Evolutionary conservation across 2,888 invertebrate species (phyloP).

Genomic region (Mimas tiliae): DNA sequence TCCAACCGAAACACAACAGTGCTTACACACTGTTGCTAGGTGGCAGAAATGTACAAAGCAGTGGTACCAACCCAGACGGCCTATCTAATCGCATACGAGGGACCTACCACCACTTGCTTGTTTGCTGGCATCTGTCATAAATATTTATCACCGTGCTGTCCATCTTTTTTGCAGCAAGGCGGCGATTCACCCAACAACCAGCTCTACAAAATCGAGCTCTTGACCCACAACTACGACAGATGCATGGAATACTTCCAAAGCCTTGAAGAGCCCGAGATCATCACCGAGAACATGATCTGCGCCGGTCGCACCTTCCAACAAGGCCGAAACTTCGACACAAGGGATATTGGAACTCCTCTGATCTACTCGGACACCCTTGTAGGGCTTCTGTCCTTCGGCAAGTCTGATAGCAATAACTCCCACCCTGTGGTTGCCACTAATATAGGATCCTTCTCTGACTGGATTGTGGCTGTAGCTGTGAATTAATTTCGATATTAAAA

Average conservation of each 20-base stretch:
- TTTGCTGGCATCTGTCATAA: no score
- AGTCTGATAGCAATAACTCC: constrained; percentile 63
- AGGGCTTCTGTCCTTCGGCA: constrained; percentile 77
- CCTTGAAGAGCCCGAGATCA: background rate
- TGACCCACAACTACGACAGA: constrained; percentile 30
- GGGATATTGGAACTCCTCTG: constrained; percentile 70
- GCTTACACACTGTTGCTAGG: no score
- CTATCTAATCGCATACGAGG: no score
- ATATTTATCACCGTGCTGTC: no score
- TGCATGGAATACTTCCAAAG: constrained; percentile 36
- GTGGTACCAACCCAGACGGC: no score
- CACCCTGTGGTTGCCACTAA: constrained; percentile 77
- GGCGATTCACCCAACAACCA: constrained; percentile 30
- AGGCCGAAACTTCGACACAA: constrained; percentile 46
- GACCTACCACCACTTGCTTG: no score
- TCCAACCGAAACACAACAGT: no score
- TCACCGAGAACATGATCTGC: constrained; percentile 55
- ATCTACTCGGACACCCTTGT: constrained; percentile 60
- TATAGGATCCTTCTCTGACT: constrained; percentile 55
- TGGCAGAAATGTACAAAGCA: no score
- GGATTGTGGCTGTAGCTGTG: constrained; percentile 48
- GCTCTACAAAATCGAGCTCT: constrained; percentile 31
- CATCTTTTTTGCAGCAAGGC: constrained; percentile 32
- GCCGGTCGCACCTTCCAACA: constrained; percentile 48
- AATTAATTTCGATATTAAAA: background rate